These are phyloP conservation scores for Chionoecetes opilio DNA, from an alignment of 1,140 invertebrate species.

Conservation along the genomic window DNA sequence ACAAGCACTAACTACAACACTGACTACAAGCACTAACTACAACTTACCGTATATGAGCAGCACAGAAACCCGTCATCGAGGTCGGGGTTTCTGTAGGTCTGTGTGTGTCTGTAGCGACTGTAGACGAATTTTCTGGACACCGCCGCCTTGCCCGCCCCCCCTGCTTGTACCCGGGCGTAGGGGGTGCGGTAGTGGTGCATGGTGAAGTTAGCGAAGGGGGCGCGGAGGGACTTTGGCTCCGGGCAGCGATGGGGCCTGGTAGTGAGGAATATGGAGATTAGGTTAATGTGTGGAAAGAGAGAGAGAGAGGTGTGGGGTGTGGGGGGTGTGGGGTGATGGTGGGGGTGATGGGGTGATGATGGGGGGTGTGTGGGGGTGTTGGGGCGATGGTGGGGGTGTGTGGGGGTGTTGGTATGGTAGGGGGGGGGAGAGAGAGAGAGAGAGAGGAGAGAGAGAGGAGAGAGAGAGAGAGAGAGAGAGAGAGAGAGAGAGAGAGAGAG, in stretches of 20 bases:
- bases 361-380: no score
- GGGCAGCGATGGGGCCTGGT: constrained; percentile 94
- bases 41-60: constrained; percentile 89
- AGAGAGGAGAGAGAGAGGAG: background rate
- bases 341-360: no score
- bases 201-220: constrained; percentile 89
- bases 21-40: background rate
- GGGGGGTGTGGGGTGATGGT: no score
- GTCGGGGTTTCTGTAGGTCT: constrained; percentile 90
- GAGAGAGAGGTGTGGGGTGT: no score
- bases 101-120: constrained; percentile 94
- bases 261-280: background rate
- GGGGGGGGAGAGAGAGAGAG: background rate
- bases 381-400: no score
- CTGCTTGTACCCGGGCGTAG: constrained; percentile 44
- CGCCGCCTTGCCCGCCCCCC: background rate
- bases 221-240: constrained; percentile 90
- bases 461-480: background rate
- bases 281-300: background rate
- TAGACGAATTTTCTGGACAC: constrained; percentile 88
- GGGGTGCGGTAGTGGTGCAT: constrained; percentile 84
- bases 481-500: background rate
- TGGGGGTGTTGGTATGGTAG: no score
- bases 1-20: constrained; percentile 67
- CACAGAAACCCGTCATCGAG: constrained; percentile 88